Conservation (phyloP, 1,140 invertebrate genomes). For the Asobara japonica region DNA sequence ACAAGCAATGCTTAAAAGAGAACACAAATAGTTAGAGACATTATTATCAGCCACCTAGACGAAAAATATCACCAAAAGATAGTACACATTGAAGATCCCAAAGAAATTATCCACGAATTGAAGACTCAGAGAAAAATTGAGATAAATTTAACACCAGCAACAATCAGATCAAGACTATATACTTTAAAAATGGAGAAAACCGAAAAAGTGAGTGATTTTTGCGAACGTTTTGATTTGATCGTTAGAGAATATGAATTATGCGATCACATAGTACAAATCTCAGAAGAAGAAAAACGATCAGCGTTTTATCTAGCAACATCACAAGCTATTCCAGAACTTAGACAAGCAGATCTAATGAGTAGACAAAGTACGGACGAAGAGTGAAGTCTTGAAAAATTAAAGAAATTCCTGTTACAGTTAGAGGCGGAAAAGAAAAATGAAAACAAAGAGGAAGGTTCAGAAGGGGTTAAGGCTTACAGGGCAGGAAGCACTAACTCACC, state of each 20-base stretch:
- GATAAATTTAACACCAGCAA: slow-evolving; percentile 37
- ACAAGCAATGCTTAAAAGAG: slow-evolving; percentile 18
- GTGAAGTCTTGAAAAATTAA: slow-evolving; percentile 31
- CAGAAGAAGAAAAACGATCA: slow-evolving; percentile 42
- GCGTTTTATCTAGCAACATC: slow-evolving; percentile 42
- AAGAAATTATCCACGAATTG: slow-evolving; percentile 34
- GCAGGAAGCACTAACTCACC: not conserved
- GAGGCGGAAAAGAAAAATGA: slow-evolving; percentile 33
- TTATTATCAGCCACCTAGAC: slow-evolving; percentile 41
- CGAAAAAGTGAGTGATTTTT: slow-evolving; percentile 36
- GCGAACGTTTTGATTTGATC: slow-evolving; percentile 38
- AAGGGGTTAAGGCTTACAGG: not conserved
- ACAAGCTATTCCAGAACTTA: slow-evolving; percentile 35
- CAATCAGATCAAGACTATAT: slow-evolving; percentile 40
- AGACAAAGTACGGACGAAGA: slow-evolving; percentile 13
- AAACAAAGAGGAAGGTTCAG: not conserved
- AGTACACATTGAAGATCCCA: slow-evolving; percentile 38
- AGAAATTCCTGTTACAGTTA: slow-evolving; percentile 27
- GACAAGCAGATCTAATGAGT: slow-evolving; percentile 26
- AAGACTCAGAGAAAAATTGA: slow-evolving; percentile 39
- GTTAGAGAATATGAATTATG: slow-evolving; percentile 41
- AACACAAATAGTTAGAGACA: slow-evolving; percentile 36
- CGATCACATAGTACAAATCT: slow-evolving; percentile 35
- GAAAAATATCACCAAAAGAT: slow-evolving; percentile 43
- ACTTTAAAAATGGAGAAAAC: slow-evolving; percentile 31